These are phyloP conservation scores for Miltochrista miniata DNA, from an alignment of 2,888 invertebrate genomes.

Conservation along the genomic window DNA sequence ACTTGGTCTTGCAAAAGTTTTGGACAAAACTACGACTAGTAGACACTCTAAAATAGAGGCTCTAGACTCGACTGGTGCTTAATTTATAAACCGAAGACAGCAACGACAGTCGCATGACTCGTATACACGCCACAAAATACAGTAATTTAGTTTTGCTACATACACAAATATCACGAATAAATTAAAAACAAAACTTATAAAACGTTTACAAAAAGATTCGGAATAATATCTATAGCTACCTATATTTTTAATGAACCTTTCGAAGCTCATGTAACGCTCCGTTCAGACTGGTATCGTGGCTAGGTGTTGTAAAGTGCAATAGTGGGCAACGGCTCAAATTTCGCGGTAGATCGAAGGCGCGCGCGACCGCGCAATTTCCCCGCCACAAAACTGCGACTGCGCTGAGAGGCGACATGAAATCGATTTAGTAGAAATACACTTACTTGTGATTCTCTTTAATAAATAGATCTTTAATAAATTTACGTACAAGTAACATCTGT, in stretches of 20 bases:
- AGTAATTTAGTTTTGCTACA: no score
- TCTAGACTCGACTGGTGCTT: no score
- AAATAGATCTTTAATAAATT: no score
- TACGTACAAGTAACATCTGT: no score
- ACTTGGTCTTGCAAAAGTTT: no score
- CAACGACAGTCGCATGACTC: no score
- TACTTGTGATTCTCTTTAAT: no score
- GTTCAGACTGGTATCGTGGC: constrained; percentile 20
- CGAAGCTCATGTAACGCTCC: constrained; percentile 34
- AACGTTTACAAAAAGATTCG: neutral
- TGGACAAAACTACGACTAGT: no score
- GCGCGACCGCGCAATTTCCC: constrained; percentile 73
- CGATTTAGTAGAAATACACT: neutral
- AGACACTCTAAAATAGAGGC: no score
- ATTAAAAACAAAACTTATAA: neutral
- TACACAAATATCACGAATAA: no score
- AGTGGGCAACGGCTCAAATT: constrained; percentile 53
- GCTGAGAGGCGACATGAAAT: constrained; percentile 10
- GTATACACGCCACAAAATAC: no score
- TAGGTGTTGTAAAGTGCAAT: constrained; percentile 27
- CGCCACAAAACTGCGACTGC: constrained; percentile 38
- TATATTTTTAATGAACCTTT: neutral
- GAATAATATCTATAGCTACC: neutral
- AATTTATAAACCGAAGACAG: no score
- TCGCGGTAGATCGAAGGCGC: constrained; percentile 65